Percentiles rank a stretch among this genome's conserved stretches.
phyloP scores from a whole-genome alignment of 2,113 vertebrate species.

The Salminus brasiliensis region DNA sequence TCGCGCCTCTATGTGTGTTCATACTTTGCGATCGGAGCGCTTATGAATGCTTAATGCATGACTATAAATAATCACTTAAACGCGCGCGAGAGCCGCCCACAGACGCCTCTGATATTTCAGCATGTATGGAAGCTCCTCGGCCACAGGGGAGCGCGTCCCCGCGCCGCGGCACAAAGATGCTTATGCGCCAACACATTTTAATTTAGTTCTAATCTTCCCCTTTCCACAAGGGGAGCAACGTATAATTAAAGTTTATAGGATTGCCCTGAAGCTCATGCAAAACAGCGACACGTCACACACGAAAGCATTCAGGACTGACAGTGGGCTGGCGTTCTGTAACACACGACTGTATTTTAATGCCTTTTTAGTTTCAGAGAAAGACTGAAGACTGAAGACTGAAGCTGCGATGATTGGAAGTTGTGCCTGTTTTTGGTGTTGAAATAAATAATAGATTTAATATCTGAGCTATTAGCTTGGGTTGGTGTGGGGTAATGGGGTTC shows the following conservation, averaged over 20 bases:
- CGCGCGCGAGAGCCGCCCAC: conserved; percentile 32
- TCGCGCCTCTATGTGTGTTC: not conserved
- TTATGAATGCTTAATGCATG: conserved; percentile 44
- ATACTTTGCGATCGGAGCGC: conserved; percentile 14
- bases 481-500: too few species aligned
- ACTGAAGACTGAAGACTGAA: too few species aligned
- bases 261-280: conserved; percentile 66
- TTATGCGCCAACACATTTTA: conserved; percentile 75
- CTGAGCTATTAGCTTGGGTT: too few species aligned
- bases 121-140: conserved; percentile 8
- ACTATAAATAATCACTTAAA: conserved; percentile 38
- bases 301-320: conserved; percentile 44
- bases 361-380: conserved; percentile 67
- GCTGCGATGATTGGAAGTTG: not conserved
- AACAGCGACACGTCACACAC: conserved; percentile 59
- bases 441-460: too few species aligned
- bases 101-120: conserved; percentile 16
- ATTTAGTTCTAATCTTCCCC: conserved; percentile 79
- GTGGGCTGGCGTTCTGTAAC: conserved; percentile 24
- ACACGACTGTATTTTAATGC: conserved; percentile 63
- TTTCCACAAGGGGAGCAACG: conserved; percentile 73
- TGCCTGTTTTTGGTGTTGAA: too few species aligned
- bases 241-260: conserved; percentile 82
- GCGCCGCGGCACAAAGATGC: not conserved
- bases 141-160: not conserved